Evolutionary conservation across 2,888 invertebrate genomes (phyloP), one percentile per base, ranked within the genome.

Genomic region (Zootermopsis nevadensis): DNA sequence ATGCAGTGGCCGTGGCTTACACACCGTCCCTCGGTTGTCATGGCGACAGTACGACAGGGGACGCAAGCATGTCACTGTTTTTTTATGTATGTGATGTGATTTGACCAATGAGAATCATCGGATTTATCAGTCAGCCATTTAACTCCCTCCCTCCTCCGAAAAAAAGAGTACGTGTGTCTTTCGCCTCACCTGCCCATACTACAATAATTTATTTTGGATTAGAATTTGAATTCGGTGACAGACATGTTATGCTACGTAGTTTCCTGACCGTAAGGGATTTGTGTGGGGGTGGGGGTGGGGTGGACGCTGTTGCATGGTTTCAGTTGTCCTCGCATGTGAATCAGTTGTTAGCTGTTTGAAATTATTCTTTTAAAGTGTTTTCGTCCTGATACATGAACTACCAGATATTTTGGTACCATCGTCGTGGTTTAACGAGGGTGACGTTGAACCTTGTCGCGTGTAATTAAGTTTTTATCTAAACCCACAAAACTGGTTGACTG

Each of bases 101-200:
- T 74, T 38, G n/a, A n/a, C 74, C 74, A 74, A 74, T 74, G 74
- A 74, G 74, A 74, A 38, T n/a, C 35, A 42, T 38, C 22, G 31
- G n/a, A 38, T 35, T 74, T 74, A 74, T 74, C 74, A 74, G 74
- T 74, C 22, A 74, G 24, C 15, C 10, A 33, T 69, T 69, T 69
- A 33, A 22, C 0, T 19, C 22, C 7, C 66, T 66, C 33, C 33
- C 27, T 27, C 60, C 6, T 48, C 60, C 60, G 27, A n/a, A 60
- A 60, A 12, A 48, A 60, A 60, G 60, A 60, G 27, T 60, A n/a
- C n/a, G n/a, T 12, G 60, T 60, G 60, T 60, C 60, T 60, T 60
- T 60, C 60, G 27, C 60, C n/a, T 60, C n/a, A 7, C 60, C 69
- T 33, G 69, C 33, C 33, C 69, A 6, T 66, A 33, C 69, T 69